Base-by-base conservation (phyloP, 2,113 vertebrate genomes). In the Mormyrus iriodes region DNA sequence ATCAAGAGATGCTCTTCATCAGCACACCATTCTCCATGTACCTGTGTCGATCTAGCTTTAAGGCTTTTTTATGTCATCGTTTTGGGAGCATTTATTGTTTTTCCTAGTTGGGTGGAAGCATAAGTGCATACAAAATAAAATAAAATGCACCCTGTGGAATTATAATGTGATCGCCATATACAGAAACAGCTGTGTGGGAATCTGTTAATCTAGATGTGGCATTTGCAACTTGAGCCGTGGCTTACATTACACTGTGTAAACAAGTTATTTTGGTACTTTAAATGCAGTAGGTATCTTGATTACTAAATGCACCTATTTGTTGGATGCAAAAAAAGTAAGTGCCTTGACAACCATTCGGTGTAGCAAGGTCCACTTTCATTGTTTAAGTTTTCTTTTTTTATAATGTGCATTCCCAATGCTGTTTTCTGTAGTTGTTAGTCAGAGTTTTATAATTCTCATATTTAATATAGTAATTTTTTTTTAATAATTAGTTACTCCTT, bases 141-240 rank as follows among this genome's bases (percentile, higher is more conserved):
- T 79, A 79, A 69, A 79, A 79, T 79, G 73, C 35, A 42, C 35
- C 15, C 73, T 39, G 73, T 79, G 73, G 73, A 79, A 39, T 42
- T 39, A 79, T 79, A 42, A 79, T 79, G 73, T 42, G 73, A 42
- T 79, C 35, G 15, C 73, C 35, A 35, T 13, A 79, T 42, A 42
- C 73, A 42, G 73, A 79, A 42, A 42, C 73, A 2, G 13, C 8
- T 79, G 73, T 42, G 73, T 42, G 73, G 73, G 39, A 79, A 79
- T 79, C 73, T 79, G 5, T 42, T 79, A 79, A 79, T 79, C 73
- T 42, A 79, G 35, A 79, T 79, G 73, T 79, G 73, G 73, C 73
- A 79, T 79, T 79, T 79, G 15, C 73, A 79, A 35, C n/a, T 42
- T 19, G 35, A 42, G 73, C 73, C 19, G 35, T 19, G 35, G 15